These are phyloP conservation scores for Lipophrys pholis DNA, from an alignment of 2,113 vertebrate species.

Conservation along the genomic window DNA sequence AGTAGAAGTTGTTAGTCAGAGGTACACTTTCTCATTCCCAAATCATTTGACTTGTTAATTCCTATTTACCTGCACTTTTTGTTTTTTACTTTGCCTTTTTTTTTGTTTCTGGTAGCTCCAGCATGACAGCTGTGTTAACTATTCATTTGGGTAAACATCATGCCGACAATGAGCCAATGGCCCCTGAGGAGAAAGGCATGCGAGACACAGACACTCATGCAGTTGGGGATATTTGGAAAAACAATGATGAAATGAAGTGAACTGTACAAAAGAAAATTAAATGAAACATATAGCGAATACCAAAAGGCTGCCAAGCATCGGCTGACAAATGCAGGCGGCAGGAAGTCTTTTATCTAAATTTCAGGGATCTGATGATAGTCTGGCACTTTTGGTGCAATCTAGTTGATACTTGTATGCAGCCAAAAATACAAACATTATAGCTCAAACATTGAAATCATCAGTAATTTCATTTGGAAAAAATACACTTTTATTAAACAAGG, in stretches of 20 bases:
- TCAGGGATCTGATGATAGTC: not conserved
- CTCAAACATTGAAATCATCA: not conserved
- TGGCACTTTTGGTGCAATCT: slow-evolving; percentile 5
- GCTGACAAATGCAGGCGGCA: slow-evolving; percentile 44
- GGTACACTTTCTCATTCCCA: too few species aligned
- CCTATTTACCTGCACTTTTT: not conserved
- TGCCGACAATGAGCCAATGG: slow-evolving; percentile 26
- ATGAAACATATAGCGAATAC: slow-evolving; percentile 57
- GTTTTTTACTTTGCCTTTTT: not conserved
- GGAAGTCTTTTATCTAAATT: slow-evolving; percentile 1
- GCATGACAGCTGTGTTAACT: slow-evolving; percentile 15
- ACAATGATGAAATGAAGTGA: slow-evolving; percentile 43
- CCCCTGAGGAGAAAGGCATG: slow-evolving; percentile 20
- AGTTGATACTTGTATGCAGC: not conserved
- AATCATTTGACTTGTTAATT: not conserved
- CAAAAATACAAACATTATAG: slow-evolving; percentile 3
- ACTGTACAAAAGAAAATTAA: slow-evolving; percentile 31
- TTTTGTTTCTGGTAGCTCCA: not conserved
- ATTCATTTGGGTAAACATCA: slow-evolving; percentile 27
- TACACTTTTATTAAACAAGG: too few species aligned
- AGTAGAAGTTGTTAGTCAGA: not conserved
- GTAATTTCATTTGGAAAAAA: not conserved
- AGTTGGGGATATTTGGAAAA: slow-evolving; percentile 39
- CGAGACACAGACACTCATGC: slow-evolving; percentile 7
- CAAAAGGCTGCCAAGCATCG: slow-evolving; percentile 47